Base-by-base conservation (phyloP, 2,113 vertebrate genomes). In the Poeciliopsis retropinna region DNA sequence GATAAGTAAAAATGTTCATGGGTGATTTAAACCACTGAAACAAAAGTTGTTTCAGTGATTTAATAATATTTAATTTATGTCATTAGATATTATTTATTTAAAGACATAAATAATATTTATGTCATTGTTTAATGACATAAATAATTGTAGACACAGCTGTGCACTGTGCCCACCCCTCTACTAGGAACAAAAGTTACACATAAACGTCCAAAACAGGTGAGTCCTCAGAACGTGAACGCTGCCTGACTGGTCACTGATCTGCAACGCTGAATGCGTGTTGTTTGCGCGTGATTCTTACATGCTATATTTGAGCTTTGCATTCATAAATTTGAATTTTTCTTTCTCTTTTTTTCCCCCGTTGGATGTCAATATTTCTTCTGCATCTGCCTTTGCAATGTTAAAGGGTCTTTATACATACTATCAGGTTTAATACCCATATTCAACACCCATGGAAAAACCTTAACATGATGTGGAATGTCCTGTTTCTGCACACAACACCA, bases 401-500 rank as follows among this genome's bases (percentile, higher is more conserved):
- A 22, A 14, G 14, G 41, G 13, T 62, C 27, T 30, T 10, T 60
- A 15, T 28, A 25, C 62, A 29, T 8, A 34, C 29, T n/a, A 22
- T 44, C 7, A 25, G 41, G 27, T n/a, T 73, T 51, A 65, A 75
- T 73, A 87, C 44, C 74, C 54, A 76, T 79, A 32, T 32, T 32
- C 67, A 83, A 25, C 19, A 9, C 39, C 66, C 39, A 28, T 28
- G 15, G 1, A 3, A 7, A 62, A 44, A 78, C 28, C 76, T 57
- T 62, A 44, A 13, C 41, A 44, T 44, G 41, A 14, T 15, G 41
- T 44, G 14, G 14, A 44, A 44, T 15, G 41, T 44, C 14, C 14
- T 31, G 19, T 69, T 86, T 82, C 72, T 83, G 82, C 80, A 81
- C 51, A 76, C 29, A 30, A 44, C 80, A 68, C 57, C 32, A 22